Base-by-base conservation (phyloP, 2,797 vertebrate genomes). In the Austrolebias charrua region DNA sequence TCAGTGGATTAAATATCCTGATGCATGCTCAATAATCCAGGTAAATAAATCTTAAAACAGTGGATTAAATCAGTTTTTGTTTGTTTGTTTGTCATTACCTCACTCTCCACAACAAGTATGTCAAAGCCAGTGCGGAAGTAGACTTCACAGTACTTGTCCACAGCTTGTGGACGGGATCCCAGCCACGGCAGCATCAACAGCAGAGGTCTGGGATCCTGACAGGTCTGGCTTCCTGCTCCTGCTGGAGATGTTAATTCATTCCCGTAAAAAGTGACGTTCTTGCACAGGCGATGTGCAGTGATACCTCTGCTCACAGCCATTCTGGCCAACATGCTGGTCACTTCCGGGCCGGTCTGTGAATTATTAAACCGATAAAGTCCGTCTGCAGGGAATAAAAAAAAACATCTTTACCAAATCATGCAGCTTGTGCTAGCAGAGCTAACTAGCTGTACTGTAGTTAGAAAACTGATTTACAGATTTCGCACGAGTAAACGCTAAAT, bases 141-240 rank as follows among this genome's bases (percentile, higher is more conserved):
- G 58, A 92, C 83, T 4, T 92, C 83, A 48, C 89, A 89, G 31
- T 93, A 93, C 55, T 91, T 91, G 8, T 55, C 70, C 47, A 92
- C 4, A 52, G 88, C 81, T 2, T 87, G 82, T 0, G 84, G 88
- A 3, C 60, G 83, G 0, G 90, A 90, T 0, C 92, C 92, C 16
- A 93, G 35, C 93, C 93, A 95, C 0, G 91, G 92, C n/a, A 93
- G 70, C 69, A 94, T 75, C 54, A 94, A 35, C 35, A 91, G 71
- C 0, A 93, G 72, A 0, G 90, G 92, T 64, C 47, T 88, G 0
- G 46, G 44, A 1, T 67, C 57, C 5, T 64, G 50, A 3, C 64
- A 12, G 19, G 6, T 9, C 13, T 35, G 51, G 2, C 40, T 14
- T 60, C 10, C 43, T 5, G 75, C n/a, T 2, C 1, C 55, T 1